These are phyloP conservation scores for Epinephelus lanceolatus DNA, from an alignment of 2,113 vertebrate genomes.

Conservation along the genomic window DNA sequence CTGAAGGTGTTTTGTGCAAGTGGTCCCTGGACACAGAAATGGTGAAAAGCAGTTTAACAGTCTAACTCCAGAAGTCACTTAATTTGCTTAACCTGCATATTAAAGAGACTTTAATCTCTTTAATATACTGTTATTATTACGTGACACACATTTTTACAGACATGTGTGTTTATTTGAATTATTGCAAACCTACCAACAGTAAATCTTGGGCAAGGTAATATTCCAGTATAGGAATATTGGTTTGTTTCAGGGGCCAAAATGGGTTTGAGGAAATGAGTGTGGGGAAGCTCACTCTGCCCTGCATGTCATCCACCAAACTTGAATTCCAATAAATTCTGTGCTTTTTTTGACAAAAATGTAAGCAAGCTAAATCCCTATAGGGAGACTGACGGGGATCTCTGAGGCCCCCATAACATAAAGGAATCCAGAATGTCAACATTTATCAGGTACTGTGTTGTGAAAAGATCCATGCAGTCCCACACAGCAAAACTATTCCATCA, in stretches of 20 bases:
- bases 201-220: background rate
- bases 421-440: background rate
- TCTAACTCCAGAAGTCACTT: no score
- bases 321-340: background rate
- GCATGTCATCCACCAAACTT: background rate
- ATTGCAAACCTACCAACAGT: background rate
- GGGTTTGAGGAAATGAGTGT: background rate
- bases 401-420: background rate
- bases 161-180: background rate
- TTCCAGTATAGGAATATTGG: background rate
- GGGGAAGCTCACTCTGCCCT: background rate
- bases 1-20: no score
- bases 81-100: no score
- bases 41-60: no score
- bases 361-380: background rate
- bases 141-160: background rate
- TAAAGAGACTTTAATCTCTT: no score
- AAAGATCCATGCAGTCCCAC: slow-evolving; percentile 6
- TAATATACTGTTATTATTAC: background rate
- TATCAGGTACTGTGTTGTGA: slow-evolving; percentile 14
- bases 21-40: no score
- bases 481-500: background rate
- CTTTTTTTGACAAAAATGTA: background rate
- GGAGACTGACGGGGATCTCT: background rate
- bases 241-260: background rate